Percentiles rank a stretch among this genome's conserved stretches.
These are phyloP conservation scores for Montipora foliosa DNA, from an alignment of 64 coral and sea anemone species.

Conservation along the genomic window DNA sequence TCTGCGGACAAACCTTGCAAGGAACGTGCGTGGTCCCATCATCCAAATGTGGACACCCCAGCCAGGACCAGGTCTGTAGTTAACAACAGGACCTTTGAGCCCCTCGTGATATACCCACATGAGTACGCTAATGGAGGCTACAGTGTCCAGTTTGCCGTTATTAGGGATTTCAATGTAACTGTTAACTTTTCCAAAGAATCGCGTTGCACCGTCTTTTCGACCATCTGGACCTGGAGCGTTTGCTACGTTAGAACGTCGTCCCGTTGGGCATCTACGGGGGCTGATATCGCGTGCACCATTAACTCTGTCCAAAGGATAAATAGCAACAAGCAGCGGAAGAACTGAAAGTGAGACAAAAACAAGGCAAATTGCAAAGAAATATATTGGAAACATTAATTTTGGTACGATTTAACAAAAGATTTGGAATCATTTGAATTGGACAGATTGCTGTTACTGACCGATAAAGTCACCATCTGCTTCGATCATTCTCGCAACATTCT, in stretches of 20 bases:
- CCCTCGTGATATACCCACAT: slow-evolving; percentile 87
- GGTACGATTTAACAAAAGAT: no score
- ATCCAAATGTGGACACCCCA: slow-evolving; percentile 84
- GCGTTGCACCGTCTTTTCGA: slow-evolving; percentile 57
- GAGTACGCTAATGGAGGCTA: slow-evolving; percentile 71
- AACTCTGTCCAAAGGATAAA: slow-evolving; percentile 59
- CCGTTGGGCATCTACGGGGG: slow-evolving; percentile 57
- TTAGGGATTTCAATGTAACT: slow-evolving; percentile 91
- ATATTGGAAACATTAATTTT: no score
- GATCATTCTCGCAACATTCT: no score
- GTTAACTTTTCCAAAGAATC: slow-evolving; percentile 63
- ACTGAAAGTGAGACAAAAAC: not conserved
- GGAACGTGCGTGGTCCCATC: slow-evolving; percentile 24
- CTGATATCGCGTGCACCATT: slow-evolving; percentile 41
- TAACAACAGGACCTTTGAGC: slow-evolving; percentile 77
- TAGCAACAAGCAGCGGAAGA: slow-evolving; percentile 35
- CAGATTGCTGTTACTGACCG: no score
- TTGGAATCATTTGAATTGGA: no score
- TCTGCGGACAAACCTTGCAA: slow-evolving; percentile 69
- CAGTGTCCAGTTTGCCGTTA: slow-evolving; percentile 62
- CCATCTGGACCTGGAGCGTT: slow-evolving; percentile 75
- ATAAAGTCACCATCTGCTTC: no score
- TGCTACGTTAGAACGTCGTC: slow-evolving; percentile 3
- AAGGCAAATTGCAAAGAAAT: no score
- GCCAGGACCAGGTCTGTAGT: slow-evolving; percentile 62